phyloP scores from a whole-genome alignment of 1,140 invertebrate species.

The Araneus ventricosus region DNA sequence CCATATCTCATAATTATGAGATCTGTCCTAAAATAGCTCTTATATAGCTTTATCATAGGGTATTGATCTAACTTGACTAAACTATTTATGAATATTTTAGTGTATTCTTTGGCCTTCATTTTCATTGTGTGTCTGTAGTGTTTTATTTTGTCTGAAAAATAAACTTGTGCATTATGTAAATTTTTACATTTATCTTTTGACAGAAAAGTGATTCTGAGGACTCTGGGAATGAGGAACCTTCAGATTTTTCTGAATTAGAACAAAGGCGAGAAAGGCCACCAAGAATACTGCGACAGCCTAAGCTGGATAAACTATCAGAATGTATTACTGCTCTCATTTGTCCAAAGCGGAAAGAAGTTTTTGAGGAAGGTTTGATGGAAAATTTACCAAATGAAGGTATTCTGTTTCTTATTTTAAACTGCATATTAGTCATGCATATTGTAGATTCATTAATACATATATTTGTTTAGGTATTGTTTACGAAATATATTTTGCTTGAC shows the following conservation, averaged over 20 bases:
- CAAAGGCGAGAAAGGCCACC: constrained; percentile 31
- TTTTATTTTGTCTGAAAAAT: too few species aligned
- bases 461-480: too few species aligned
- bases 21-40: too few species aligned
- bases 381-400: constrained; percentile 85
- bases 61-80: too few species aligned
- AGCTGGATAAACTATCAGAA: constrained; percentile 80
- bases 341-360: constrained; percentile 78
- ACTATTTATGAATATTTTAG: too few species aligned
- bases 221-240: constrained; percentile 96
- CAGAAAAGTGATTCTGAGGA: constrained; percentile 94
- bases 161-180: background rate
- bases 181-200: background rate
- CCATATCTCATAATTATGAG: too few species aligned
- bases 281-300: constrained; percentile 77
- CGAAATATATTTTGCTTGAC: too few species aligned
- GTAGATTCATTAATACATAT: too few species aligned
- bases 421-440: too few species aligned
- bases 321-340: constrained; percentile 79
- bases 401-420: background rate
- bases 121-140: too few species aligned
- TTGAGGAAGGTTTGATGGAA: constrained; percentile 82
- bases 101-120: too few species aligned
- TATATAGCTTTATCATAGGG: too few species aligned
- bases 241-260: constrained; percentile 80